phyloP scores from a whole-genome alignment of 1,140 invertebrate genomes.

The Ostrea denselamellosa region DNA sequence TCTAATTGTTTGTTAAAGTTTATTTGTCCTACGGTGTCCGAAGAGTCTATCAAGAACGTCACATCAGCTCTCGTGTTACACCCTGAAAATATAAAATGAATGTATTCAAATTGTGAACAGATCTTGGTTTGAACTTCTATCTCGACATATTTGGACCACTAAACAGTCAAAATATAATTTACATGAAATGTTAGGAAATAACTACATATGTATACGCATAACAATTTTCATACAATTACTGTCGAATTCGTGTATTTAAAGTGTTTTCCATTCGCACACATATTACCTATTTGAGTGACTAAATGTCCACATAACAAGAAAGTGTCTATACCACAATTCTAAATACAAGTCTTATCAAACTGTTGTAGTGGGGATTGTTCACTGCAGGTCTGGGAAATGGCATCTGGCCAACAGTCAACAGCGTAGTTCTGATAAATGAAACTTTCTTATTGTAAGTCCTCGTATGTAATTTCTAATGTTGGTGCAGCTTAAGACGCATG shows the following conservation, averaged over 20 bases:
- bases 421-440: not conserved
- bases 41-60: conserved; percentile 66
- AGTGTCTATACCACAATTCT: not conserved
- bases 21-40: conserved; percentile 61
- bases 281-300: too few species aligned
- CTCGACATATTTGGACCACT: too few species aligned
- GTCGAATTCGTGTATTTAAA: too few species aligned
- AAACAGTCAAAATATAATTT: not conserved
- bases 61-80: conserved; percentile 65
- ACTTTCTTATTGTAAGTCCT: not conserved
- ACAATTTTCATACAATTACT: too few species aligned
- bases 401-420: not conserved
- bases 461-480: not conserved
- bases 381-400: conserved; percentile 1
- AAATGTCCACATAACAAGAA: not conserved
- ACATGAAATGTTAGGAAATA: not conserved
- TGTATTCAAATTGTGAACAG: not conserved
- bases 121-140: not conserved
- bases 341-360: conserved; percentile 23
- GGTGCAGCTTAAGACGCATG: too few species aligned
- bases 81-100: conserved; percentile 53
- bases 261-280: too few species aligned
- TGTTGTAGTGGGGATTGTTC: not conserved
- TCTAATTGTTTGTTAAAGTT: conserved; percentile 58
- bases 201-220: too few species aligned